Evolutionary conservation across 2,888 invertebrate species (phyloP).

Genomic region (Eupithecia pulchellata): DNA sequence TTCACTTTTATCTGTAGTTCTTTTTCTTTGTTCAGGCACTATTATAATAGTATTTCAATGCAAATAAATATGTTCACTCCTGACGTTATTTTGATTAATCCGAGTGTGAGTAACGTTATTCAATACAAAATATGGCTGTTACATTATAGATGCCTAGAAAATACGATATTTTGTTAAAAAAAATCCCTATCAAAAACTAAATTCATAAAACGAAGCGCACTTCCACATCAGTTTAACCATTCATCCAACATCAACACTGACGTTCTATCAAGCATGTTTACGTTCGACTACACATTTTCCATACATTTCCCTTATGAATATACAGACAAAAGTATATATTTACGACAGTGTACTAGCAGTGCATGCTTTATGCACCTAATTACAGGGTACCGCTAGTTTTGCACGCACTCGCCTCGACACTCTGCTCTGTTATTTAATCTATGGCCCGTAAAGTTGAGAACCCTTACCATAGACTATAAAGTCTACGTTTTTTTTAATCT

Average conservation of each 20-base stretch:
- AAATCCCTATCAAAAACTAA: background rate
- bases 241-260: background rate
- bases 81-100: too few species aligned
- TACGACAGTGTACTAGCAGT: conserved; percentile 20
- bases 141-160: too few species aligned
- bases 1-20: too few species aligned
- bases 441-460: background rate
- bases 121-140: too few species aligned
- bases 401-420: conserved; percentile 14
- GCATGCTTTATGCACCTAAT: conserved; percentile 31
- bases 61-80: too few species aligned
- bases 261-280: background rate
- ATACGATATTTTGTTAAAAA: too few species aligned
- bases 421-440: conserved; percentile 1
- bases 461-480: background rate
- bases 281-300: conserved; percentile 10
- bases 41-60: too few species aligned
- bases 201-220: background rate
- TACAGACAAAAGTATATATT: conserved; percentile 15
- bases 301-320: conserved; percentile 33
- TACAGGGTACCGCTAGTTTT: conserved; percentile 35
- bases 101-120: too few species aligned
- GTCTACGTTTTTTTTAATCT: background rate
- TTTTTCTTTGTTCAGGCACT: too few species aligned
- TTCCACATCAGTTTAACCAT: background rate